phyloP scores from a whole-genome alignment of 2,888 invertebrate genomes.

The Andrena praecox region DNA sequence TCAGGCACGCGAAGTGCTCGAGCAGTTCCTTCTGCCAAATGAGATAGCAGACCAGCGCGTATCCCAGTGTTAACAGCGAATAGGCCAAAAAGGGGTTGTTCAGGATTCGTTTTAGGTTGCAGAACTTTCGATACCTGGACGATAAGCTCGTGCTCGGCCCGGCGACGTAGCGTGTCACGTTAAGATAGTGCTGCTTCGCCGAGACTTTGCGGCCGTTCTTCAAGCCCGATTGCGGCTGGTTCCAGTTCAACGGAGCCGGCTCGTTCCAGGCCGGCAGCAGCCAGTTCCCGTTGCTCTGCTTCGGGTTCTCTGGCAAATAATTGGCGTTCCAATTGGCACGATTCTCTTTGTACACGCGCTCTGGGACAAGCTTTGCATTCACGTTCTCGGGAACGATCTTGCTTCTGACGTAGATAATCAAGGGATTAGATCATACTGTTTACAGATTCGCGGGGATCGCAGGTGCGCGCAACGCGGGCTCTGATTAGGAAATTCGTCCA shows the following conservation, averaged over 20 bases:
- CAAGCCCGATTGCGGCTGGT: constrained; percentile 76
- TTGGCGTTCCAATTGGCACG: constrained; percentile 85
- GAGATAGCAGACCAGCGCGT: constrained; percentile 20
- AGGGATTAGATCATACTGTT: constrained; percentile 39
- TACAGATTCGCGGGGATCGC: neutral
- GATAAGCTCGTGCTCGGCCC: constrained; percentile 86
- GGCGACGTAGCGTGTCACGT: constrained; percentile 92
- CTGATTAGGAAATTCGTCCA: constrained; percentile 38
- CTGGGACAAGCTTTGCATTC: constrained; percentile 77
- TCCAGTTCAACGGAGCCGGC: constrained; percentile 76
- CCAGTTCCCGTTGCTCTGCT: constrained; percentile 80
- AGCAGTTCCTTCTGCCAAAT: constrained; percentile 4
- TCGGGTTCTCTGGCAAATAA: constrained; percentile 80
- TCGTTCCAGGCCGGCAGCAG: constrained; percentile 81
- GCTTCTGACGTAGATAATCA: constrained; percentile 73
- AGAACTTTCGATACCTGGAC: constrained; percentile 77
- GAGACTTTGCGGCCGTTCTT: constrained; percentile 82
- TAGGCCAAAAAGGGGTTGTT: neutral
- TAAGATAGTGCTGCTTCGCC: constrained; percentile 92
- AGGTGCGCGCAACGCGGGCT: constrained; percentile 10
- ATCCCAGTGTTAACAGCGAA: constrained; percentile 30
- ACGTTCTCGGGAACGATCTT: constrained; percentile 78
- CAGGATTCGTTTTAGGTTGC: constrained; percentile 51
- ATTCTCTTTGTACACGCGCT: constrained; percentile 84
- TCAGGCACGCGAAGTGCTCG: neutral